Base-by-base conservation (phyloP, 2,888 invertebrate genomes). In the Podabrus alpinus region DNA sequence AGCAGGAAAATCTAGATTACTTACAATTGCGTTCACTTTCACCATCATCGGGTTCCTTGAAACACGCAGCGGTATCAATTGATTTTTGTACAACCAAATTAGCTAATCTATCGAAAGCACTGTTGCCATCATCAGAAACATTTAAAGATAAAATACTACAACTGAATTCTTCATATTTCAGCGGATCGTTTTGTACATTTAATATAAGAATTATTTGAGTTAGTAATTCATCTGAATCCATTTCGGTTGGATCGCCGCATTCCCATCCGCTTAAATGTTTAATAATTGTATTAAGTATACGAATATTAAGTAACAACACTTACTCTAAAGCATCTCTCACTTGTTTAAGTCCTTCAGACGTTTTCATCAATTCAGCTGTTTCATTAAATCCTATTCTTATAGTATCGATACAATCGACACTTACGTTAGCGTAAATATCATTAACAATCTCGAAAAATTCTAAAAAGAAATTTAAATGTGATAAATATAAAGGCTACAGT, bases 341-440 rank as follows among this genome's bases (percentile, higher is more conserved):
- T 13, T n/a, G 10, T 25, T 45, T 25, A 9, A 71, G 71, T 10
- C 74, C 74, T 59, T 71, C 66, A 0, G 59, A 1, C 2, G 74
- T 75, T 69, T 62, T 64, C 16, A 75, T 62, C 19, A 75, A 29
- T n/a, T 29, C 16, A 4, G 45, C 24, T 9, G 61, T 68, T 25
- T 24, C 13, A 15, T 66, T 71, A 59, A 71, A 71, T 9, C 74
- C 74, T 15, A 66, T n/a, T 16, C n/a, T 62, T 13, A 75, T 71
- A 1, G 74, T 71, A n/a, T 62, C 68, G 24, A 75, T 71, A 13
- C 74, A 75, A 11, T 29, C 29, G 13, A 21, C 21, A 17, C 71
- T 71, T 16, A 75, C 71, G 24, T 71, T 75, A 5, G 75, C 75
- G 29, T 75, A 75, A n/a, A 70, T 69, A 24, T 75, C 72, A 19